These are phyloP conservation scores for Gallinago media DNA, from an alignment of 2,113 vertebrate species.

Conservation along the genomic window DNA sequence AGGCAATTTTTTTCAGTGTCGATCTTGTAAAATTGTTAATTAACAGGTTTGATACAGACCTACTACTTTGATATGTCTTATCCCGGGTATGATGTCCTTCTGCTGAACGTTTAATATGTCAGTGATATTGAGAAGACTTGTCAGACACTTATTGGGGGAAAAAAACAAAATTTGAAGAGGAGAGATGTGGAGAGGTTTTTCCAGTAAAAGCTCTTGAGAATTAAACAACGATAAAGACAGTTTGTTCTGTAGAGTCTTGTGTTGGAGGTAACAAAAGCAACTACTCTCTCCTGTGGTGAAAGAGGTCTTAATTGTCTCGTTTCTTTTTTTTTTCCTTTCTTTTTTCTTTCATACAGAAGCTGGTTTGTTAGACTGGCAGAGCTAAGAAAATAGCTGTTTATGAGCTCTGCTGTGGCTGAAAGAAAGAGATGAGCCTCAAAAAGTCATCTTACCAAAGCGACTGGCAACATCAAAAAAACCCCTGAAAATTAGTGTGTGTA, in stretches of 20 bases:
- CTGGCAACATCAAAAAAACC: background rate
- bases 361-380: background rate
- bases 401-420: background rate
- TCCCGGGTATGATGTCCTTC: background rate
- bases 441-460: background rate
- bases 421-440: background rate
- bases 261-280: background rate
- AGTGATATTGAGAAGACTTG: background rate
- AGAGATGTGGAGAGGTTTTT: background rate
- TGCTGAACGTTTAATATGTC: background rate
- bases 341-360: background rate
- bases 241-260: background rate
- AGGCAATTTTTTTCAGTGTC: background rate
- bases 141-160: background rate
- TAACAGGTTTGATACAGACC: background rate
- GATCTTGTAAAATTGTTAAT: background rate
- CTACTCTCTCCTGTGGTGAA: background rate
- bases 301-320: background rate
- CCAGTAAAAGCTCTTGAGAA: background rate
- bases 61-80: background rate
- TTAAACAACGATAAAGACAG: background rate
- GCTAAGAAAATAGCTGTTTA: background rate
- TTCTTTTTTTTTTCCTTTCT: background rate
- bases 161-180: too few species aligned
- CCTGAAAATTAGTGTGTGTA: background rate